Conservation (phyloP, 1,140 invertebrate species). For the Epicauta chinensis region DNA sequence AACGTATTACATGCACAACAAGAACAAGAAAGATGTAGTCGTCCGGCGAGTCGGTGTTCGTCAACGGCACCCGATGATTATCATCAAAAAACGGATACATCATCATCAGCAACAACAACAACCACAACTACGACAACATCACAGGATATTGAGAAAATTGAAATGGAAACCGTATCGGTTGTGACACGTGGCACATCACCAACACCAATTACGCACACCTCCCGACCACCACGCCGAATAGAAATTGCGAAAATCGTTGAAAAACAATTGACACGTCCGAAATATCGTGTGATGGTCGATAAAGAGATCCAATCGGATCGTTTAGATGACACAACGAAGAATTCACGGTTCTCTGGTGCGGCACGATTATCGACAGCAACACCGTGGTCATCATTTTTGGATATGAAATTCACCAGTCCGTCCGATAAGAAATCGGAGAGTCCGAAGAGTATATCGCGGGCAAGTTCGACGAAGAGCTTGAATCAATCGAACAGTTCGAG, state of each 20-base stretch:
- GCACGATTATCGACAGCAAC: constrained; percentile 48
- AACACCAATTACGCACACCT: constrained; percentile 59
- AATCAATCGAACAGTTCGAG: constrained; percentile 12
- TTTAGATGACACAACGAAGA: constrained; percentile 55
- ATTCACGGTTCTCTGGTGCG: constrained; percentile 52
- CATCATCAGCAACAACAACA: background rate
- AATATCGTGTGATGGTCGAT: constrained; percentile 46
- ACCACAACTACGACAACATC: background rate
- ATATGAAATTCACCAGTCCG: constrained; percentile 47
- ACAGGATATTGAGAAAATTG: constrained; percentile 27
- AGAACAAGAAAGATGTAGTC: constrained; percentile 26
- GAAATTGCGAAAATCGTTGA: constrained; percentile 64
- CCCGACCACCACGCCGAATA: constrained; percentile 54
- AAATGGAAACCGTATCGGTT: constrained; percentile 52
- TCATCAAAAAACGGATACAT: constrained; percentile 5
- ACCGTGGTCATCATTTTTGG: constrained; percentile 60
- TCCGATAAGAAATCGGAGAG: constrained; percentile 29
- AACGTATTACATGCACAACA: constrained; percentile 35
- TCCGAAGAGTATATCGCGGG: constrained; percentile 40
- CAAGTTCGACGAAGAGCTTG: constrained; percentile 38
- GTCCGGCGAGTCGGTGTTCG: constrained; percentile 34
- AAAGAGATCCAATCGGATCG: constrained; percentile 64
- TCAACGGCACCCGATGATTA: constrained; percentile 27
- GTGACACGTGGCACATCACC: constrained; percentile 70
- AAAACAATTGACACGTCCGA: constrained; percentile 54